Conservation (phyloP, 2,888 invertebrate species). For the Drosophila hamatofila region DNA sequence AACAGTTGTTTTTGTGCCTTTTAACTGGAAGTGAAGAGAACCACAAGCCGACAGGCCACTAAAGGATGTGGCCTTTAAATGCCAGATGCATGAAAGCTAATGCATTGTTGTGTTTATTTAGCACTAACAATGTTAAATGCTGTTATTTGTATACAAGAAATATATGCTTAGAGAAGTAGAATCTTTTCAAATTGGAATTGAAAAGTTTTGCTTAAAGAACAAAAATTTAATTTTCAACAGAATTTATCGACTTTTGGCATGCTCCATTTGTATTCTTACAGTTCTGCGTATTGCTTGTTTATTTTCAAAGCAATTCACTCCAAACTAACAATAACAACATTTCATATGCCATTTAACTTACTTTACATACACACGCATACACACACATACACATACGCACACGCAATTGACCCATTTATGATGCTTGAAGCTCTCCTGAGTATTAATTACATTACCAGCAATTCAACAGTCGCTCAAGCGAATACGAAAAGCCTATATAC, state of each 20-base stretch:
- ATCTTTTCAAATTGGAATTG: not conserved
- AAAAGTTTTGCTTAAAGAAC: constrained; percentile 1
- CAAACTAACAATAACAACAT: constrained; percentile 57
- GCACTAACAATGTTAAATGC: not conserved
- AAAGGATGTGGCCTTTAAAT: constrained; percentile 12
- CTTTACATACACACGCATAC: constrained; percentile 16
- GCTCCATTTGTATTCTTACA: constrained; percentile 13
- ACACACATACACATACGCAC: constrained; percentile 8
- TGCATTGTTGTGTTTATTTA: constrained; percentile 3
- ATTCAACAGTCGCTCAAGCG: constrained; percentile 74
- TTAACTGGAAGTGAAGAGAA: constrained; percentile 27
- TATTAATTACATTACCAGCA: constrained; percentile 74
- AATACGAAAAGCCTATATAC: constrained; percentile 65
- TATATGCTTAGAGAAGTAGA: not conserved
- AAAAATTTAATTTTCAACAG: constrained; percentile 2
- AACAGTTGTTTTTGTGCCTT: constrained; percentile 24
- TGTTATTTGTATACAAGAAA: not conserved
- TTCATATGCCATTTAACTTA: constrained; percentile 56
- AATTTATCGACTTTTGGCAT: not conserved
- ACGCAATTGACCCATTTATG: constrained; percentile 67
- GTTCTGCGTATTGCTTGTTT: constrained; percentile 9
- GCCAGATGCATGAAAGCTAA: not conserved
- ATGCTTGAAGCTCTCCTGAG: constrained; percentile 40
- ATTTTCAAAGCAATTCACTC: constrained; percentile 34
- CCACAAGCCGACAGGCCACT: constrained; percentile 17